Conservation (phyloP, 2,797 vertebrate genomes). For the Rhinatrema bivittatum region DNA sequence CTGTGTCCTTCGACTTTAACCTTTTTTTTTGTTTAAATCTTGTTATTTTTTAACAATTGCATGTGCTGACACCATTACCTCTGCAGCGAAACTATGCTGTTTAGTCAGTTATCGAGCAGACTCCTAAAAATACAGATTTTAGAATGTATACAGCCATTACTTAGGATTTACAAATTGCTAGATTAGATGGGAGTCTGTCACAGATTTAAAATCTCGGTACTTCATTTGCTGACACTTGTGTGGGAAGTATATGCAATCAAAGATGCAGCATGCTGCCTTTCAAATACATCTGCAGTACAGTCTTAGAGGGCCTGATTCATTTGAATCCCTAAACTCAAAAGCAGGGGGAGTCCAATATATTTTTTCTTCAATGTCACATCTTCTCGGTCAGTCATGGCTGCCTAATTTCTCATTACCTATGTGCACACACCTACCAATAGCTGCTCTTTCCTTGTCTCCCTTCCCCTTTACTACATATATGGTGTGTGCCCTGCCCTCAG, state of each 20-base stretch:
- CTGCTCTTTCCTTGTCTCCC: too few species aligned
- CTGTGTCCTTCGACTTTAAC: too few species aligned
- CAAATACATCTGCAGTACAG: background rate
- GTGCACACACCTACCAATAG: too few species aligned
- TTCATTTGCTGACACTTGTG: background rate
- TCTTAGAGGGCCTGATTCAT: too few species aligned
- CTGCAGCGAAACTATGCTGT: constrained; percentile 1
- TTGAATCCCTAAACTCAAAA: too few species aligned
- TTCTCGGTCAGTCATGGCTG: too few species aligned
- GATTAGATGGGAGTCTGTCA: constrained; percentile 3
- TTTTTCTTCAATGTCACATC: too few species aligned
- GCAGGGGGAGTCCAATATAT: too few species aligned
- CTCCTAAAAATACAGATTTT: background rate
- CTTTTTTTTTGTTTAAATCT: background rate
- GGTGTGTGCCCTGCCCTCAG: too few species aligned
- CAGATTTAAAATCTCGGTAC: constrained; percentile 12
- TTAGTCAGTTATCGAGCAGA: constrained; percentile 5
- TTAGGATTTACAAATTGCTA: constrained; percentile 15
- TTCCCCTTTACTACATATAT: too few species aligned
- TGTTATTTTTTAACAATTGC: constrained; percentile 1
- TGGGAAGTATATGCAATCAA: background rate
- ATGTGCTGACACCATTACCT: background rate
- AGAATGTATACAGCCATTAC: background rate
- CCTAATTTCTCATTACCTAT: too few species aligned
- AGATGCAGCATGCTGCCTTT: background rate